Evolutionary conservation across 1,140 invertebrate species (phyloP).

Genomic region (Zaprionus ghesquierei): DNA sequence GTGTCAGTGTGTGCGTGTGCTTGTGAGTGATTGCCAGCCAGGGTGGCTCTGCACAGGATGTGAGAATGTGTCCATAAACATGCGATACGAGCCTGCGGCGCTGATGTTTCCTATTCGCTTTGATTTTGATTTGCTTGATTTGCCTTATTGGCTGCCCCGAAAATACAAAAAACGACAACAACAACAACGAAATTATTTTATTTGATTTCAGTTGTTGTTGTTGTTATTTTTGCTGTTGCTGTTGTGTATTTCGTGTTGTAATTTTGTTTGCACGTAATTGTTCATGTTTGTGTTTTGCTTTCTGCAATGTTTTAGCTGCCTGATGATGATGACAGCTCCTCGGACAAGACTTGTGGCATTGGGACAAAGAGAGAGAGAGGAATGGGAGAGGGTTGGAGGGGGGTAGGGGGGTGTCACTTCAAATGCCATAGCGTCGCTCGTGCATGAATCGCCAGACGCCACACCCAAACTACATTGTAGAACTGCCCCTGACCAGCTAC

Average conservation of each 20-base stretch:
- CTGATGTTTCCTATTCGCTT: conserved; percentile 48
- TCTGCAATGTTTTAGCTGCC: conserved; percentile 8
- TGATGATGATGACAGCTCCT: conserved; percentile 58
- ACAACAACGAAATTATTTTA: conserved; percentile 17
- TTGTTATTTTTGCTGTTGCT: background rate
- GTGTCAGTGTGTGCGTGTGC: background rate
- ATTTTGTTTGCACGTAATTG: conserved; percentile 59
- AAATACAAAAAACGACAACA: background rate
- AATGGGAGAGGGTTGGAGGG: background rate
- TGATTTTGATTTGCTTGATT: conserved; percentile 70
- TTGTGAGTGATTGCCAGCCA: conserved; percentile 34
- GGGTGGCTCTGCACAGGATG: too few relatives aligned
- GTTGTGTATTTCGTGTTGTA: conserved; percentile 14
- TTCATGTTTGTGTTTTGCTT: conserved; percentile 44
- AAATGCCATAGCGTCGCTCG: conserved; percentile 62
- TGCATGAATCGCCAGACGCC: conserved; percentile 60
- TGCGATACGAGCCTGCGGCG: conserved; percentile 41
- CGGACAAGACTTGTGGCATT: conserved; percentile 14
- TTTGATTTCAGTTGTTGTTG: background rate
- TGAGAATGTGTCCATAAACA: conserved; percentile 34
- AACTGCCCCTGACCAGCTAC: too few relatives aligned
- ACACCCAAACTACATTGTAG: background rate
- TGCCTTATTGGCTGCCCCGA: conserved; percentile 30
- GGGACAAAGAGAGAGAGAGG: background rate
- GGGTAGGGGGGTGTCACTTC: conserved; percentile 31